These are phyloP conservation scores for Epistrophe grossulariae DNA, from an alignment of 2,888 invertebrate species.

Conservation along the genomic window DNA sequence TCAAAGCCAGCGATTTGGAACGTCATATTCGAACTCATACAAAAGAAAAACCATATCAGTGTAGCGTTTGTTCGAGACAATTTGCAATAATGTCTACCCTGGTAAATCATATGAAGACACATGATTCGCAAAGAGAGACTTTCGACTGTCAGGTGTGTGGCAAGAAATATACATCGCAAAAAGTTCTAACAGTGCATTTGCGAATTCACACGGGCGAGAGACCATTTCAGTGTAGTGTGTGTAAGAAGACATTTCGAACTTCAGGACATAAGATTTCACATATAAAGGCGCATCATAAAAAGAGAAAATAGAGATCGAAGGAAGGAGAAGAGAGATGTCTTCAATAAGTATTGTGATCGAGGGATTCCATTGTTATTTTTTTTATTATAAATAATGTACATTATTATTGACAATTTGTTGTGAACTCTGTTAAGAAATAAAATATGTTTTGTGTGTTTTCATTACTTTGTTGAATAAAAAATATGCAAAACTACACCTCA, in stretches of 20 bases:
- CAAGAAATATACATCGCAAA: conserved; percentile 78
- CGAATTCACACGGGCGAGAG: conserved; percentile 80
- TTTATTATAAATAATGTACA: too few species aligned
- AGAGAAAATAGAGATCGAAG: conserved; percentile 3
- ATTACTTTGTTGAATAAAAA: too few species aligned
- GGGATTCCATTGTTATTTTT: background rate
- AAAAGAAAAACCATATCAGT: conserved; percentile 77
- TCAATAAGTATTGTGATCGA: background rate
- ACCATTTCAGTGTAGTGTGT: conserved; percentile 79
- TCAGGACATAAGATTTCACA: conserved; percentile 80
- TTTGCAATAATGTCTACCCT: conserved; percentile 77
- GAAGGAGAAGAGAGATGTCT: background rate
- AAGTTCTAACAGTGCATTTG: conserved; percentile 79
- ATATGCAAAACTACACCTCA: too few species aligned
- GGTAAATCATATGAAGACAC: conserved; percentile 76
- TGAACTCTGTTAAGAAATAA: too few species aligned
- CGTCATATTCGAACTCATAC: conserved; percentile 79
- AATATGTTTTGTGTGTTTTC: too few species aligned
- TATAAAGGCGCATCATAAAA: conserved; percentile 73
- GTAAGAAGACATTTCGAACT: conserved; percentile 79
- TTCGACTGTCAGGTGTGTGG: conserved; percentile 78
- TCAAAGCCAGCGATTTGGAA: conserved; percentile 78
- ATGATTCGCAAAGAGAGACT: conserved; percentile 71
- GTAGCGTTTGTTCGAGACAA: conserved; percentile 74
- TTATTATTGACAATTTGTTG: too few species aligned